phyloP scores from a whole-genome alignment of 1,140 invertebrate genomes.

The Halictus rubicundus region DNA sequence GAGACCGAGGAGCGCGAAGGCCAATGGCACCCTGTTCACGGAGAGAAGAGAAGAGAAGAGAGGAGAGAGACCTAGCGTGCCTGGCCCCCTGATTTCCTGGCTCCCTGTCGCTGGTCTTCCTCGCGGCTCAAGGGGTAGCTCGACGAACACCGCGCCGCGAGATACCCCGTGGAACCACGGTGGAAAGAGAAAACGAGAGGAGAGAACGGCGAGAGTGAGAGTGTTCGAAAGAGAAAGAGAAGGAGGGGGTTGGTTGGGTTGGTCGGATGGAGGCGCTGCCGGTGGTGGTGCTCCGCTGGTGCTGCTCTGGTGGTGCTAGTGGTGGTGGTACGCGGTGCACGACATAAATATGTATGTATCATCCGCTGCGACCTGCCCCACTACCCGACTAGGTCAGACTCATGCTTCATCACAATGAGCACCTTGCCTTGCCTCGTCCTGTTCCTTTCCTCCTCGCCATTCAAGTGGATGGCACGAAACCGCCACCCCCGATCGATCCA shows the following conservation, averaged over 20 bases:
- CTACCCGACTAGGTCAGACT: slow-evolving; percentile 80
- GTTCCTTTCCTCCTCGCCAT: slow-evolving; percentile 66
- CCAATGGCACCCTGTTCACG: slow-evolving; percentile 61
- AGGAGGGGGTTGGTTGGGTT: slow-evolving; percentile 37
- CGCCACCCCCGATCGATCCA: slow-evolving; percentile 27
- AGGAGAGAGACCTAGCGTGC: too few species aligned
- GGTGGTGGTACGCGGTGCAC: slow-evolving; percentile 74
- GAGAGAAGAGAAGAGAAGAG: too few species aligned
- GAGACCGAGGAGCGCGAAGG: slow-evolving; percentile 63
- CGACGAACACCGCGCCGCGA: slow-evolving; percentile 17
- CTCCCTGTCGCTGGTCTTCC: slow-evolving; percentile 46
- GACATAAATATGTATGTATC: slow-evolving; percentile 82
- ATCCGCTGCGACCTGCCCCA: slow-evolving; percentile 79
- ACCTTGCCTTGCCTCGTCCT: slow-evolving; percentile 72
- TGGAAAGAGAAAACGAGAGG: slow-evolving; percentile 39
- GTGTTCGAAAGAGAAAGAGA: slow-evolving; percentile 19
- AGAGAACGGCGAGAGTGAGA: slow-evolving; percentile 15
- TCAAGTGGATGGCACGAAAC: slow-evolving; percentile 71
- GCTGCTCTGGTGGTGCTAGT: slow-evolving; percentile 56
- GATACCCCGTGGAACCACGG: slow-evolving; percentile 29
- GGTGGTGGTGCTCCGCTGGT: slow-evolving; percentile 56
- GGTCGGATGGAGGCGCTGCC: slow-evolving; percentile 46
- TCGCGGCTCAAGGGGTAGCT: slow-evolving; percentile 41
- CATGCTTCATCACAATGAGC: slow-evolving; percentile 81
- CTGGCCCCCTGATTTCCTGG: slow-evolving; percentile 4